Conservation (phyloP, 2,113 vertebrate species). For the Oryzias melastigma region DNA sequence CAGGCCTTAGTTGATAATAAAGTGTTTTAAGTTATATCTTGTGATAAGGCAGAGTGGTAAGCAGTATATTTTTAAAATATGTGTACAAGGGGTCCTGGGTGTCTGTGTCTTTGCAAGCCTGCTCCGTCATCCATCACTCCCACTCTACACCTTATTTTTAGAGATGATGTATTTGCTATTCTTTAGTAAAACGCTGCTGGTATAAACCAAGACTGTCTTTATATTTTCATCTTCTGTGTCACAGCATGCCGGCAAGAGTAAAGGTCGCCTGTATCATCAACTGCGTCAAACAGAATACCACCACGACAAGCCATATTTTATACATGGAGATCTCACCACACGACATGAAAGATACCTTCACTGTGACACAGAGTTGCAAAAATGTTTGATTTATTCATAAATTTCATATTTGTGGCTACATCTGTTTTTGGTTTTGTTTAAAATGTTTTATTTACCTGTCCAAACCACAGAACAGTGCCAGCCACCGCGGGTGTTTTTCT, state of each 20-base stretch:
- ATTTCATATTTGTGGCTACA: neutral
- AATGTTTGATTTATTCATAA: neutral
- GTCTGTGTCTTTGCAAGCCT: neutral
- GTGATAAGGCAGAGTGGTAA: too few relatives aligned
- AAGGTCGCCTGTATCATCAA: neutral
- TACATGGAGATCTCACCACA: neutral
- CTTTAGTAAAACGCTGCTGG: slow-evolving; percentile 4
- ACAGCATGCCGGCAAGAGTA: neutral
- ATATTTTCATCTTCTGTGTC: neutral
- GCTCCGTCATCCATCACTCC: slow-evolving; percentile 20
- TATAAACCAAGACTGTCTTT: slow-evolving; percentile 25
- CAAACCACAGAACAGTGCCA: neutral
- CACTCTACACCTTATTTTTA: slow-evolving; percentile 28
- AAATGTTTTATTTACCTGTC: neutral
- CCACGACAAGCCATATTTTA: neutral
- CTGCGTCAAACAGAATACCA: neutral
- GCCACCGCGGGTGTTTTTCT: neutral
- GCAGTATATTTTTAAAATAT: neutral
- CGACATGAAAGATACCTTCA: neutral
- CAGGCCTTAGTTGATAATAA: too few relatives aligned
- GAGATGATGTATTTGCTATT: slow-evolving; percentile 36
- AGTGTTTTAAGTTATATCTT: too few relatives aligned
- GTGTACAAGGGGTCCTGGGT: neutral
- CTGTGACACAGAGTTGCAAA: neutral
- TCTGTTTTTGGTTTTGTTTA: neutral